These are phyloP conservation scores for Heterochromis multidens DNA, from an alignment of 2,113 vertebrate genomes.

Conservation along the genomic window DNA sequence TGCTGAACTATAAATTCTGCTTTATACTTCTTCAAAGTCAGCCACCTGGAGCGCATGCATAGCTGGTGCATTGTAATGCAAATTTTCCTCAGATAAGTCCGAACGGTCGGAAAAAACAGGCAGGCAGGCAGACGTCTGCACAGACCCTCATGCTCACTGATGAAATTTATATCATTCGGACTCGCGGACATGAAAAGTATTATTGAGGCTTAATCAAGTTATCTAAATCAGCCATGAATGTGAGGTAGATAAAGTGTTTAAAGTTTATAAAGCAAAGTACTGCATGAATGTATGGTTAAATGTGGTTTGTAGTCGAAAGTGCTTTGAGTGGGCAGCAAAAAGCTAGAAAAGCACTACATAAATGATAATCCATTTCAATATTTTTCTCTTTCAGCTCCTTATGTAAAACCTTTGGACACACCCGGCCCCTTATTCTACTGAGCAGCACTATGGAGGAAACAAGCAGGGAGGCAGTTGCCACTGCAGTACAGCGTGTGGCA, in stretches of 20 bases:
- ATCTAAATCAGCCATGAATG: fast-evolving
- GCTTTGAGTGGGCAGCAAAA: background rate
- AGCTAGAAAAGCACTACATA: background rate
- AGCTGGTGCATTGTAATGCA: too few species aligned
- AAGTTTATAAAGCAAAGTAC: background rate
- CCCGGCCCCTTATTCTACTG: background rate
- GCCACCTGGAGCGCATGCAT: too few species aligned
- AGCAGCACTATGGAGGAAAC: slow-evolving; percentile 88
- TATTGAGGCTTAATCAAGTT: background rate
- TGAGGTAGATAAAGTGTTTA: too few species aligned
- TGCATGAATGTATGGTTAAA: background rate
- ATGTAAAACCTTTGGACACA: background rate
- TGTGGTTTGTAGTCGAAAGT: background rate
- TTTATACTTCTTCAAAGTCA: too few species aligned
- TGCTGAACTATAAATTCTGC: too few species aligned
- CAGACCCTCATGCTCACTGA: too few species aligned
- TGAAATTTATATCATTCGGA: too few species aligned
- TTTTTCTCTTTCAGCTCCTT: background rate
- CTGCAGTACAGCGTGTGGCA: slow-evolving; percentile 93
- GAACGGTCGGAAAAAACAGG: too few species aligned
- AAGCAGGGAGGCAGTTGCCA: slow-evolving; percentile 89
- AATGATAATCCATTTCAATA: fast-evolving
- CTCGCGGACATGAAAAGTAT: too few species aligned
- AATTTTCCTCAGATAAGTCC: too few species aligned
- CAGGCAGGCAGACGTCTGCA: too few species aligned